Percentiles rank a stretch among this genome's conserved stretches.
Conservation (phyloP, 2,113 vertebrate genomes). For the Colistium nudipinnis region DNA sequence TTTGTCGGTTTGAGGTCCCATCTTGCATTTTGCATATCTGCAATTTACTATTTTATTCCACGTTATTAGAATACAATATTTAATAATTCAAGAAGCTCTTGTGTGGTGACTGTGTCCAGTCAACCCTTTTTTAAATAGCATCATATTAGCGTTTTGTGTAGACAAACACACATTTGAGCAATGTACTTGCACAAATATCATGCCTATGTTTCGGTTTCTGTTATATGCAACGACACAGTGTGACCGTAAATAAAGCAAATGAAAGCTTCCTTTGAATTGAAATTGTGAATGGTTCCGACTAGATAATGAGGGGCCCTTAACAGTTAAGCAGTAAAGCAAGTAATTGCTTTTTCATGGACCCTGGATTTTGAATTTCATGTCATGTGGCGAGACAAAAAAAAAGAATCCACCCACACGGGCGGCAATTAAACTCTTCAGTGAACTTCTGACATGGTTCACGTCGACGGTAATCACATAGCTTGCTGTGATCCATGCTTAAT, state of each 20-base stretch:
- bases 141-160: constrained; percentile 1
- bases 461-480: constrained; percentile 69
- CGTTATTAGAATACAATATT: neutral
- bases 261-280: constrained; percentile 62
- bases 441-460: constrained; percentile 72
- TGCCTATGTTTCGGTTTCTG: constrained; percentile 1
- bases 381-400: constrained; percentile 70
- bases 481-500: constrained; percentile 68
- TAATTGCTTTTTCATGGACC: constrained; percentile 82
- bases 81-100: neutral
- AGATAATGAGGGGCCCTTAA: constrained; percentile 75
- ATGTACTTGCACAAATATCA: constrained; percentile 6
- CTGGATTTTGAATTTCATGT: constrained; percentile 76
- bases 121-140: neutral
- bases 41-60: neutral
- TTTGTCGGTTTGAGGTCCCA: too few relatives aligned
- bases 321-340: constrained; percentile 78
- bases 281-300: constrained; percentile 66
- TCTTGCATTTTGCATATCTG: neutral
- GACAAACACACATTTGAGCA: neutral
- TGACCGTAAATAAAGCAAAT: constrained; percentile 69
- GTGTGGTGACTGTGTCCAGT: neutral
- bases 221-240: constrained; percentile 31
- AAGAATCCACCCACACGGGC: constrained; percentile 73
- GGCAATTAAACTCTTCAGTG: constrained; percentile 80